phyloP scores from a whole-genome alignment of 1,140 invertebrate genomes.

The Drosophila baimaii region DNA sequence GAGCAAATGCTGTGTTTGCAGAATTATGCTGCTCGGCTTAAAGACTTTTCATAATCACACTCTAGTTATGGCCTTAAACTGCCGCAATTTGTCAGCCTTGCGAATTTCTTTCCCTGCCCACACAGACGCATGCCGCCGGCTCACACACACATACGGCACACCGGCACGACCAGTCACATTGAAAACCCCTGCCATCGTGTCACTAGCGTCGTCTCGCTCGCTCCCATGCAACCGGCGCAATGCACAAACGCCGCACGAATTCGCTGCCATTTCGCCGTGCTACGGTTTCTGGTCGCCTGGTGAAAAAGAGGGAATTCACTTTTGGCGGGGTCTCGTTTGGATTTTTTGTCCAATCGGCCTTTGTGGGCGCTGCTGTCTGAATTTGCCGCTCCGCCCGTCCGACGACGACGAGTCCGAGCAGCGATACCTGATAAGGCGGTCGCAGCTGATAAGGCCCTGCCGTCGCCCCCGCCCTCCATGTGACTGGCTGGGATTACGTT shows the following conservation, averaged over 20 bases:
- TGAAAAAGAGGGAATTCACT: constrained; percentile 85
- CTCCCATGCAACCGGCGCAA: constrained; percentile 35
- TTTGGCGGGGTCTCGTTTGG: constrained; percentile 84
- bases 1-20: background rate
- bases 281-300: constrained; percentile 71
- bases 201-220: constrained; percentile 55
- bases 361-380: constrained; percentile 80
- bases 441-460: constrained; percentile 60
- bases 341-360: constrained; percentile 81
- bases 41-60: constrained; percentile 38
- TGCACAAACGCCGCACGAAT: constrained; percentile 52
- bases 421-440: constrained; percentile 67
- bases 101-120: constrained; percentile 45
- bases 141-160: constrained; percentile 48
- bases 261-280: constrained; percentile 34
- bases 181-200: constrained; percentile 70
- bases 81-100: constrained; percentile 56
- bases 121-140: constrained; percentile 22
- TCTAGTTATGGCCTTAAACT: constrained; percentile 42
- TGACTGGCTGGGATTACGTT: constrained; percentile 62
- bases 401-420: constrained; percentile 47
- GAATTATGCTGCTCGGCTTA: constrained; percentile 35
- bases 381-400: constrained; percentile 76
- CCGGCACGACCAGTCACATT: constrained; percentile 73
- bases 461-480: constrained; percentile 33